Percentiles rank a stretch among this genome's conserved stretches.
These are phyloP conservation scores for Aleiodes testaceus DNA, from an alignment of 2,888 invertebrate species.

Conservation along the genomic window DNA sequence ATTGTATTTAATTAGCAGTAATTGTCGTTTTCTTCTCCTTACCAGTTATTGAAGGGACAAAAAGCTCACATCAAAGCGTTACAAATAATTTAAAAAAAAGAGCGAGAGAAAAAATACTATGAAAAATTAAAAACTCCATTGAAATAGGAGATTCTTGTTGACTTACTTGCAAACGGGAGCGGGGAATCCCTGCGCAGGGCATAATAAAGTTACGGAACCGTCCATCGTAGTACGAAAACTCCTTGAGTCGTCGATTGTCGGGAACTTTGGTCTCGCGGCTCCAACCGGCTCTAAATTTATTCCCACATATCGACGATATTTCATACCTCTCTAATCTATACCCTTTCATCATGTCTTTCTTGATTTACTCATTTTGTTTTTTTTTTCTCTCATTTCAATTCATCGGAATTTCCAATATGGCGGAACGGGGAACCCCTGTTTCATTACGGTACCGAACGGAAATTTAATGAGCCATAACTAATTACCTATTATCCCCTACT, in stretches of 20 bases:
- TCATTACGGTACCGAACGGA: conserved; percentile 74
- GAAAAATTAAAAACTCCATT: conserved; percentile 1
- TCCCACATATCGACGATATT: conserved; percentile 38
- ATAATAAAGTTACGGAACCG: conserved; percentile 77
- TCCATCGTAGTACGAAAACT: conserved; percentile 64
- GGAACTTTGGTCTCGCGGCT: conserved; percentile 77
- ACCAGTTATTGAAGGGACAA: not conserved
- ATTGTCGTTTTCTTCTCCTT: not conserved
- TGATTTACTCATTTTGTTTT: conserved; percentile 20
- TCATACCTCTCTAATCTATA: conserved; percentile 37
- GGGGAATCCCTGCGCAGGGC: conserved; percentile 82
- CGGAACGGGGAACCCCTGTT: conserved; percentile 78
- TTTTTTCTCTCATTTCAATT: too few relatives aligned
- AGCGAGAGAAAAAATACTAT: conserved; percentile 28
- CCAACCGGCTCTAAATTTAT: conserved; percentile 75
- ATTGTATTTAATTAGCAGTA: not conserved
- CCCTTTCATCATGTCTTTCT: conserved; percentile 37
- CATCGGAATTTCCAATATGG: conserved; percentile 49
- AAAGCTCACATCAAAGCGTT: not conserved
- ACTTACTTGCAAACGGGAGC: conserved; percentile 77
- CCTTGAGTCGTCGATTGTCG: conserved; percentile 68
- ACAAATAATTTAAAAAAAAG: conserved; percentile 33
- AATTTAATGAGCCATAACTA: conserved; percentile 56
- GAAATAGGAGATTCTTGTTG: conserved; percentile 30
- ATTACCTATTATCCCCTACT: conserved; percentile 28